Evolutionary conservation across 2,888 invertebrate genomes (phyloP).

Genomic region (Temnothorax unifasciatus): DNA sequence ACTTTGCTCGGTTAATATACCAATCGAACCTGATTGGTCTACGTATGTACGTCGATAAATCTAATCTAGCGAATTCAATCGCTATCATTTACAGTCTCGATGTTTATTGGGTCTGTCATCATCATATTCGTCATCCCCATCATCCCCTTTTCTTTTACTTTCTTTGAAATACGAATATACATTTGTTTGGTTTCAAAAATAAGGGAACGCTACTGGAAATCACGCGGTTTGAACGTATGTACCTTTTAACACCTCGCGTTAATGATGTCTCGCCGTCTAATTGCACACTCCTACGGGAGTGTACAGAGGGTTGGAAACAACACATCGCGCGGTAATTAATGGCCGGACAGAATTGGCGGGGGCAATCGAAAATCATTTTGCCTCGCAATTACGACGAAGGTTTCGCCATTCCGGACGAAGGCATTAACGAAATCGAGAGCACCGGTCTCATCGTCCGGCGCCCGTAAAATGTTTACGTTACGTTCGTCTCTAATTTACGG

Average conservation of each 20-base stretch:
- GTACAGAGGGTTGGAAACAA: slow-evolving; percentile 20
- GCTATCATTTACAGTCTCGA: not conserved
- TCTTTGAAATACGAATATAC: not conserved
- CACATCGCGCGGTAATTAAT: slow-evolving; percentile 70
- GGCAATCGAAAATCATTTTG: slow-evolving; percentile 69
- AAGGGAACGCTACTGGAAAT: not conserved
- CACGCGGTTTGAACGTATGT: no score
- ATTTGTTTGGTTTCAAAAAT: not conserved
- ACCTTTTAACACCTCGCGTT: not conserved
- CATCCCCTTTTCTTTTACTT: slow-evolving; percentile 54
- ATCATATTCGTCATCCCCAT: not conserved
- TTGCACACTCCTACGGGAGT: slow-evolving; percentile 58
- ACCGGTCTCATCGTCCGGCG: not conserved
- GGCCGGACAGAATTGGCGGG: slow-evolving; percentile 57
- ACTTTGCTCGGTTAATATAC: not conserved
- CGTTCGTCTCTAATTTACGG: slow-evolving; percentile 41
- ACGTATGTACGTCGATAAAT: not conserved
- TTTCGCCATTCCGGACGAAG: slow-evolving; percentile 7
- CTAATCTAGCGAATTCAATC: slow-evolving; percentile 63
- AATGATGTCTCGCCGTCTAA: slow-evolving; percentile 27
- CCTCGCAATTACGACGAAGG: slow-evolving; percentile 55
- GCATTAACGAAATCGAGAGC: slow-evolving; percentile 33
- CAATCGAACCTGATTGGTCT: slow-evolving; percentile 12
- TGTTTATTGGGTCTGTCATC: not conserved
- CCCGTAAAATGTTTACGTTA: slow-evolving; percentile 35